These are phyloP conservation scores for Galerucella pusilla DNA, from an alignment of 2,888 invertebrate genomes.

Conservation along the genomic window DNA sequence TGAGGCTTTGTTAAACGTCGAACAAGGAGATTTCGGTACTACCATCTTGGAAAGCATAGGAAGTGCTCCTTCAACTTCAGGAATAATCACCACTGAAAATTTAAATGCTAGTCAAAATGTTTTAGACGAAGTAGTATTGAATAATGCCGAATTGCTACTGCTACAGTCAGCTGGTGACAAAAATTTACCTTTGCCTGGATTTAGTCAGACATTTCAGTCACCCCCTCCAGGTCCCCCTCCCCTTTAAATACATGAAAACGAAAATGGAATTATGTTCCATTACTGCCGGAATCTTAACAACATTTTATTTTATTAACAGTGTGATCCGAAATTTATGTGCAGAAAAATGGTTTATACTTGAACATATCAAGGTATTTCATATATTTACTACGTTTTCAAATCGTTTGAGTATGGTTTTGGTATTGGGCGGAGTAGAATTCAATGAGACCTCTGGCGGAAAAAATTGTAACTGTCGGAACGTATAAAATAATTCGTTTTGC, in stretches of 20 bases:
- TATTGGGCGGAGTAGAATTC: too few species aligned
- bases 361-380: too few species aligned
- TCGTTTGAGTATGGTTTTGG: too few species aligned
- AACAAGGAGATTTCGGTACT: conserved; percentile 44
- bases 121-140: conserved; percentile 48
- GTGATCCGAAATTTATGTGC: background rate
- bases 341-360: too few species aligned
- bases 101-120: conserved; percentile 43
- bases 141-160: conserved; percentile 55
- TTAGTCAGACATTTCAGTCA: conserved; percentile 67
- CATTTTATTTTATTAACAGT: background rate
- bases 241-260: conserved; percentile 13
- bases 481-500: too few species aligned
- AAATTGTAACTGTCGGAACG: too few species aligned
- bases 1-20: conserved; percentile 1
- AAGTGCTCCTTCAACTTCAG: conserved; percentile 32
- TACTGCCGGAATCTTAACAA: background rate
- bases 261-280: background rate
- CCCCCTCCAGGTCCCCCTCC: conserved; percentile 49
- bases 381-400: too few species aligned
- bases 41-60: conserved; percentile 55
- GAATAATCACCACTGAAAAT: conserved; percentile 40
- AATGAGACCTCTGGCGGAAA: too few species aligned
- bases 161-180: conserved; percentile 58
- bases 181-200: conserved; percentile 65